Evolutionary conservation across 1,140 invertebrate species (phyloP), one percentile per base, ranked within the genome.

Genomic region (Drepana arcuata): DNA sequence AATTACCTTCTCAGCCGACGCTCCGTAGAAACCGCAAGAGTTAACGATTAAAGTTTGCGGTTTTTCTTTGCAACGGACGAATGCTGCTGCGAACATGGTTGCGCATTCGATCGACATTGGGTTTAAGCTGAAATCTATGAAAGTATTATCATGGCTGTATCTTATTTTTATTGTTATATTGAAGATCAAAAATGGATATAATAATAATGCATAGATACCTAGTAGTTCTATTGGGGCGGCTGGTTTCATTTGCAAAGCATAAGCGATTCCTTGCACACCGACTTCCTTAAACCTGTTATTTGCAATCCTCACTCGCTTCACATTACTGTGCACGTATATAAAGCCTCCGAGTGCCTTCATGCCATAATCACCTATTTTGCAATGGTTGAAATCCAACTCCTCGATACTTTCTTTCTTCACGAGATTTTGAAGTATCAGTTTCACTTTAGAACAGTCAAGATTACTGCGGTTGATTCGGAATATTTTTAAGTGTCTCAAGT

Each of bases 311-410:
- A 84, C 65, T 29, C 55, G 45, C 38, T 70, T 82, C 4, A 84
- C 25, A 38, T 75, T 80, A 27, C 54, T 55, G 40, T 84, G 81
- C 12, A 78, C 33, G 10, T 33, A 65, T 40, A 84, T 70, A 43
- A 83, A 79, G 29, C 71, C 75, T 15, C 68, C 81, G 11, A 83
- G 41, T 14, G 81, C 81, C 41, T 79, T 77, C 67, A 83, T 77
- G 1, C 79, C 79, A 28, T 79, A 73, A 59, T 84, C 72, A 12
- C 77, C 81, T 27, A 84, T 74, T 45, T 73, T 79, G 42, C 79
- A 84, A 47, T 84, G 75, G 48, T 75, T 82, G 31, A 84, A 84
- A 52, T 84, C 79, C 16, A 84, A 50, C 38, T 84, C 81, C 42
- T 83, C 79, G 24, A 84, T 75, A 21, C 48, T 61, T 18, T 71